Conservation (phyloP, 2,888 invertebrate species). For the Graphium colonna region DNA sequence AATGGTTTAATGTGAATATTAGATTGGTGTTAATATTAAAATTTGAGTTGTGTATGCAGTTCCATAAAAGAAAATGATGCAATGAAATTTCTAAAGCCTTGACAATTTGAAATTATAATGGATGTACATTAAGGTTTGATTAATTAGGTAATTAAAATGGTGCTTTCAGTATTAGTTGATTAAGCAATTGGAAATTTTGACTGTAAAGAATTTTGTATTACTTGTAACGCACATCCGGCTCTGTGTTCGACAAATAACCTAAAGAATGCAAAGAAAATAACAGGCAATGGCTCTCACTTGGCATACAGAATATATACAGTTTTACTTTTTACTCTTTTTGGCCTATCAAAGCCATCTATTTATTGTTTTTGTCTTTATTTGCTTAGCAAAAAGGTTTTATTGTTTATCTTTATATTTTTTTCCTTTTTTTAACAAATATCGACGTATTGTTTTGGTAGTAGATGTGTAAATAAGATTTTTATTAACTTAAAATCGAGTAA, state of each 20-base stretch:
- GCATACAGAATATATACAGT: constrained; percentile 19
- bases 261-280: constrained; percentile 2
- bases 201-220: constrained; percentile 39
- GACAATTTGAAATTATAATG: constrained; percentile 48
- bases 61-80: constrained; percentile 26
- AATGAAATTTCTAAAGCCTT: constrained; percentile 16
- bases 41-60: constrained; percentile 1
- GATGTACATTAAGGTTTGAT: constrained; percentile 50
- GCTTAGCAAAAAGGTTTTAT: constrained; percentile 65
- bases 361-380: constrained; percentile 60
- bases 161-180: constrained; percentile 77
- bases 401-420: constrained; percentile 40
- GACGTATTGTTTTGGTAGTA: constrained; percentile 56
- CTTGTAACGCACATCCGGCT: constrained; percentile 52
- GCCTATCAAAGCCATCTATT: constrained; percentile 43
- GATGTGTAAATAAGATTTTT: constrained; percentile 76
- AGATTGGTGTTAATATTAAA: background rate
- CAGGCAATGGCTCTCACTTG: constrained; percentile 23
- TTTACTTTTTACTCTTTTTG: constrained; percentile 28
- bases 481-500: constrained; percentile 51
- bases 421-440: constrained; percentile 44
- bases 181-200: constrained; percentile 59
- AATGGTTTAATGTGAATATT: constrained; percentile 6
- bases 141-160: constrained; percentile 62
- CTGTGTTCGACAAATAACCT: constrained; percentile 34